phyloP scores from a whole-genome alignment of 2,888 invertebrate species.

The Cheilosia urbana region DNA sequence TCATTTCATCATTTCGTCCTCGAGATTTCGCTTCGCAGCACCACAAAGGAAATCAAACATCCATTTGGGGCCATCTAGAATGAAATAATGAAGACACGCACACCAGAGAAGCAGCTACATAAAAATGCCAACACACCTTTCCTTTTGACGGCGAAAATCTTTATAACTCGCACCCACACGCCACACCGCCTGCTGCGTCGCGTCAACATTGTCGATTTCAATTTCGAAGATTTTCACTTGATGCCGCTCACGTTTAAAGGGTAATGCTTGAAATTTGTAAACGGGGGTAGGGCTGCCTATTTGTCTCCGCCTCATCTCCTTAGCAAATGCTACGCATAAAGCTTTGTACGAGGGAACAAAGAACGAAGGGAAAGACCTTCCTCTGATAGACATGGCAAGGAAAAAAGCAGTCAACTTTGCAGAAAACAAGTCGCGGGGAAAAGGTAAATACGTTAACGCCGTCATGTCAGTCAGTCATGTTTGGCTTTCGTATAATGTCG shows the following conservation, averaged over 20 bases:
- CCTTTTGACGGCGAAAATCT: constrained; percentile 12
- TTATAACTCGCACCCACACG: neutral
- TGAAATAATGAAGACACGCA: constrained; percentile 47
- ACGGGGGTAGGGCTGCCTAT: constrained; percentile 30
- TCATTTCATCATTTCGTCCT: constrained; percentile 44
- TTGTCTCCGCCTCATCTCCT: constrained; percentile 9
- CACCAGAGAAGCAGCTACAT: constrained; percentile 26
- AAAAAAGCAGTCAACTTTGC: constrained; percentile 46
- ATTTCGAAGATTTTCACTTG: constrained; percentile 50
- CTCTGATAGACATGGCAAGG: neutral
- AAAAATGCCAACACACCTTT: constrained; percentile 66
- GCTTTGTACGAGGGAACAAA: constrained; percentile 5
- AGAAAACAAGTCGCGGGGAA: constrained; percentile 49
- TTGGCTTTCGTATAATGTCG: constrained; percentile 60
- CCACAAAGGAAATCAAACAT: constrained; percentile 48
- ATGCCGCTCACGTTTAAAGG: constrained; percentile 52
- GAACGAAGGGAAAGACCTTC: neutral
- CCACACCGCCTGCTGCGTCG: constrained; percentile 3
- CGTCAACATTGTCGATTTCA: constrained; percentile 58
- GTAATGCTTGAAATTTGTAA: constrained; percentile 59
- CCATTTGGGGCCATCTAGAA: constrained; percentile 17
- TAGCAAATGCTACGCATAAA: constrained; percentile 27
- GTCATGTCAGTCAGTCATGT: constrained; percentile 58
- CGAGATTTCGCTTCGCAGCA: constrained; percentile 49
- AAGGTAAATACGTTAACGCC: constrained; percentile 64